phyloP scores from a whole-genome alignment of 1,140 invertebrate genomes.

The Apis cerana region DNA sequence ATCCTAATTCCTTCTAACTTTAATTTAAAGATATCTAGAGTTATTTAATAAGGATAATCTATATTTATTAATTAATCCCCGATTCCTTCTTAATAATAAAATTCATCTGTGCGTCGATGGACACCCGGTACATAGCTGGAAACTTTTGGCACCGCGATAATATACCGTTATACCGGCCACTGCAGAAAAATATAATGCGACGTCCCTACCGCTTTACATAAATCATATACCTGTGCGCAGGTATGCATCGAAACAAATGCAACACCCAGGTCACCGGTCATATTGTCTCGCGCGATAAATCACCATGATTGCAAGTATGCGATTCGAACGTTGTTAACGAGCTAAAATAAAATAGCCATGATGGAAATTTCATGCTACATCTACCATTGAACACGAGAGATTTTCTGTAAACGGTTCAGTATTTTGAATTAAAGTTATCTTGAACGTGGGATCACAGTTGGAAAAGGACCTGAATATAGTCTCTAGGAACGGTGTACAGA shows the following conservation, averaged over 20 bases:
- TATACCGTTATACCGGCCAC: slow-evolving; percentile 35
- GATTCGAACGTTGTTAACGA: slow-evolving; percentile 9
- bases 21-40: too few relatives aligned
- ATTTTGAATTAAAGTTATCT: too few relatives aligned
- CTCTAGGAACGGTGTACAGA: too few relatives aligned
- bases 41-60: too few relatives aligned
- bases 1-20: too few relatives aligned
- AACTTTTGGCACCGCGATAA: slow-evolving; percentile 44
- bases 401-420: too few relatives aligned
- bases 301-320: not conserved
- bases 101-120: not conserved
- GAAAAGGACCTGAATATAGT: too few relatives aligned
- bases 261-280: slow-evolving; percentile 3
- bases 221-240: slow-evolving; percentile 28
- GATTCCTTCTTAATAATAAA: too few relatives aligned
- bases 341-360: not conserved
- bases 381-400: too few relatives aligned
- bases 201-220: slow-evolving; percentile 5
- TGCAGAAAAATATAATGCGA: slow-evolving; percentile 62
- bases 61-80: too few relatives aligned
- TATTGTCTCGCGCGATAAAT: slow-evolving; percentile 26
- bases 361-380: too few relatives aligned
- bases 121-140: slow-evolving; percentile 15
- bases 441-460: too few relatives aligned
- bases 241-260: slow-evolving; percentile 10